These are phyloP conservation scores for Proterorhinus semilunaris DNA, from an alignment of 2,113 vertebrate species.

Conservation along the genomic window DNA sequence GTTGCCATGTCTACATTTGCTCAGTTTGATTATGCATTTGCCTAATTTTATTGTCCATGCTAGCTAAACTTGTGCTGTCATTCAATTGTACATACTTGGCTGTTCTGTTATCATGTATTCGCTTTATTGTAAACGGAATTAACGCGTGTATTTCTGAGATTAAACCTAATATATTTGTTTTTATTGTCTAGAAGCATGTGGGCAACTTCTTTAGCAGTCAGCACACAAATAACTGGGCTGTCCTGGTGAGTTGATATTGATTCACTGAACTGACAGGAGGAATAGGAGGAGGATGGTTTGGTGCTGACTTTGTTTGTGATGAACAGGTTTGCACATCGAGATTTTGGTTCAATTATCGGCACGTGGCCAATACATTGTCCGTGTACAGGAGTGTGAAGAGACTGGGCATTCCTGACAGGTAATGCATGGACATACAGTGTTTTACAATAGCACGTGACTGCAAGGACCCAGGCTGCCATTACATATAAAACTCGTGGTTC, in stretches of 20 bases:
- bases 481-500: no score
- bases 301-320: neutral
- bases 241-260: conserved; percentile 80
- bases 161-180: neutral
- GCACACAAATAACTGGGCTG: conserved; percentile 98
- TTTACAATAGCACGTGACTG: no score
- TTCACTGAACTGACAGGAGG: neutral
- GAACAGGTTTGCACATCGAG: conserved; percentile 92
- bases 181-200: conserved; percentile 77
- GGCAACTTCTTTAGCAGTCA: conserved; percentile 90
- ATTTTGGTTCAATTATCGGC: conserved; percentile 99
- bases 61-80: conserved; percentile 27
- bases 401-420: conserved; percentile 98
- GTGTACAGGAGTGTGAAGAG: conserved; percentile 98
- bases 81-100: conserved; percentile 9
- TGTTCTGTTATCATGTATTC: neutral
- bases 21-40: no score
- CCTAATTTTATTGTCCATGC: neutral
- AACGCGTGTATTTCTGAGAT: neutral
- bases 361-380: conserved; percentile 95
- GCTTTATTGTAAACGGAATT: neutral
- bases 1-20: neutral
- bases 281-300: neutral
- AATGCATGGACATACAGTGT: conserved; percentile 16
- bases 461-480: no score